phyloP scores from a whole-genome alignment of 2,113 vertebrate genomes.

The Neogale vison region DNA sequence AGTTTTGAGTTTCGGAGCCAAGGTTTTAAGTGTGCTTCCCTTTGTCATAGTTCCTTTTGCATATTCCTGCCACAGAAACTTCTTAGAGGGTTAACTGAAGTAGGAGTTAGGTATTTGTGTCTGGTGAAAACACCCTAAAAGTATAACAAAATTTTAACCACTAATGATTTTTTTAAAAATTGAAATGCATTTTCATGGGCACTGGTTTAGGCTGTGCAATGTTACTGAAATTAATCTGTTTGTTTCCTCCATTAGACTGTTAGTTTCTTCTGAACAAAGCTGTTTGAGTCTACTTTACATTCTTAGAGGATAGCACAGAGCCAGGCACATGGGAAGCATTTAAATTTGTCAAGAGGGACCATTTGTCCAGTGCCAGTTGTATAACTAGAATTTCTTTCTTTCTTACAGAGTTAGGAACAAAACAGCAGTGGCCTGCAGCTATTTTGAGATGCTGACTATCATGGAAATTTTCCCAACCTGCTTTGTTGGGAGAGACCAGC shows the following conservation, averaged over 20 bases:
- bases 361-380: conserved; percentile 63
- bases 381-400: conserved; percentile 73
- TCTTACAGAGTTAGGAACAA: conserved; percentile 64
- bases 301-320: conserved; percentile 54
- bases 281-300: conserved; percentile 54
- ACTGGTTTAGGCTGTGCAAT: neutral
- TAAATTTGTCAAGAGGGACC: conserved; percentile 32
- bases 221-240: neutral
- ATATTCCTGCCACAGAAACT: neutral
- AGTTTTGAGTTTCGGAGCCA: neutral
- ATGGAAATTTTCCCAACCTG: conserved; percentile 60
- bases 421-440: conserved; percentile 58
- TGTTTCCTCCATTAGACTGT: neutral
- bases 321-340: conserved; percentile 52
- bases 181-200: neutral
- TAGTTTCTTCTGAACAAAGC: neutral
- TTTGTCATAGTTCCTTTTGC: neutral
- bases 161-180: neutral
- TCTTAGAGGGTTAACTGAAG: neutral
- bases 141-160: conserved; percentile 14
- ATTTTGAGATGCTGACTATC: conserved; percentile 68
- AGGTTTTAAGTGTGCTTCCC: neutral
- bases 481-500: conserved; percentile 55
- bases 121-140: conserved; percentile 10
- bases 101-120: neutral